phyloP scores from a whole-genome alignment of 2,113 vertebrate genomes.

The Ptilonorhynchus violaceus region DNA sequence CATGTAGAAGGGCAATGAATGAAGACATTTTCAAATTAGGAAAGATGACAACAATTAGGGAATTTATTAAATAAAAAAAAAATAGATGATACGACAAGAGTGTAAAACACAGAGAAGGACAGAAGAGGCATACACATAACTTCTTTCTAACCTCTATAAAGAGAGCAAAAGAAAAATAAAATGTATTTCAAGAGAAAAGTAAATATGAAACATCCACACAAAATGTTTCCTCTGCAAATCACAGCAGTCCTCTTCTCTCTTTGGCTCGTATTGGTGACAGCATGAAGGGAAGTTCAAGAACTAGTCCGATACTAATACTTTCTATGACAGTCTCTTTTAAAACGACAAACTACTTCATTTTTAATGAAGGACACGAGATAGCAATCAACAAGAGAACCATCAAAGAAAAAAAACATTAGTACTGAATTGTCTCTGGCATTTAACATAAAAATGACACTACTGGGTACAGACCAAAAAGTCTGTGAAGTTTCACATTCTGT shows the following conservation, averaged over 20 bases:
- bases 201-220: neutral
- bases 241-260: neutral
- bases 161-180: neutral
- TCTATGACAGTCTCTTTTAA: neutral
- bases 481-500: neutral
- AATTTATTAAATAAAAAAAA: neutral
- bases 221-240: neutral
- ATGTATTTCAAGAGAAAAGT: neutral
- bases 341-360: neutral
- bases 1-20: neutral
- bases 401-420: neutral
- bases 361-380: neutral
- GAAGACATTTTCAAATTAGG: slow-evolving; percentile 7
- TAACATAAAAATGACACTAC: neutral
- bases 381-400: neutral
- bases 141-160: neutral
- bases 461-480: neutral
- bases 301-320: neutral
- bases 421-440: neutral
- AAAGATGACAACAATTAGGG: slow-evolving; percentile 12
- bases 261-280: neutral
- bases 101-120: neutral
- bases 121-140: neutral
- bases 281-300: neutral
- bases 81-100: neutral